These are phyloP conservation scores for Spialia ferax DNA, from an alignment of 2,888 invertebrate genomes.

Conservation along the genomic window DNA sequence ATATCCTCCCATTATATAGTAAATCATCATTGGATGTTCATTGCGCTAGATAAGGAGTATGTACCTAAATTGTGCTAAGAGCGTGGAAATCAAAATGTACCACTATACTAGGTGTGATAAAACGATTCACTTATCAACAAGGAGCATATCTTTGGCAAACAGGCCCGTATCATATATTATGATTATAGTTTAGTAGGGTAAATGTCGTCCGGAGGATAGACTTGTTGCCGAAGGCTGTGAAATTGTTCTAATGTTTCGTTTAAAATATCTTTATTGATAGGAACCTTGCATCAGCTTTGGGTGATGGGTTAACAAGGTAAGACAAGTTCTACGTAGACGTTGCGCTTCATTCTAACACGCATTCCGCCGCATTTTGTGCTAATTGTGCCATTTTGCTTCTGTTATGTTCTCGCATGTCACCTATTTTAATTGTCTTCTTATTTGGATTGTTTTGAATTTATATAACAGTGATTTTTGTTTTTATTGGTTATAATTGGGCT, in stretches of 20 bases:
- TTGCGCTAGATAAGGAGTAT: slow-evolving; percentile 15
- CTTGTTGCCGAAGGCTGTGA: slow-evolving; percentile 48
- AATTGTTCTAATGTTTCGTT: slow-evolving; percentile 53
- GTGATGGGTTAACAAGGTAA: slow-evolving; percentile 81
- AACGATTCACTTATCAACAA: slow-evolving; percentile 50
- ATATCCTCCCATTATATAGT: slow-evolving; percentile 47
- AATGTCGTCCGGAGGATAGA: slow-evolving; percentile 47
- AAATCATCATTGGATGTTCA: slow-evolving; percentile 25
- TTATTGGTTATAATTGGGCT: slow-evolving; percentile 30
- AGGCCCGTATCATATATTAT: slow-evolving; percentile 58
- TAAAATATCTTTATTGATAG: slow-evolving; percentile 52
- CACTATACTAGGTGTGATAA: slow-evolving; percentile 48
- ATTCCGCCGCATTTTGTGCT: slow-evolving; percentile 65
- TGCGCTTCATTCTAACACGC: slow-evolving; percentile 64
- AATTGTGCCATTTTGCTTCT: slow-evolving; percentile 49
- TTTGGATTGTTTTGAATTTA: slow-evolving; percentile 39
- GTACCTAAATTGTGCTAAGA: slow-evolving; percentile 33
- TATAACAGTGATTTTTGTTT: slow-evolving; percentile 25
- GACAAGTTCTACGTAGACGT: slow-evolving; percentile 57
- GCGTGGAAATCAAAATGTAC: slow-evolving; percentile 50
- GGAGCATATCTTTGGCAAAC: slow-evolving; percentile 64
- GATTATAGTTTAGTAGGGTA: slow-evolving; percentile 52
- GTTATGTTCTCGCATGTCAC: slow-evolving; percentile 47
- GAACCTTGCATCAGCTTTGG: slow-evolving; percentile 66
- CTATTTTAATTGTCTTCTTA: slow-evolving; percentile 42